Percentiles rank a stretch among this genome's conserved stretches.
These are phyloP conservation scores for Ferdinandea cuprea DNA, from an alignment of 2,888 invertebrate species.

Conservation along the genomic window DNA sequence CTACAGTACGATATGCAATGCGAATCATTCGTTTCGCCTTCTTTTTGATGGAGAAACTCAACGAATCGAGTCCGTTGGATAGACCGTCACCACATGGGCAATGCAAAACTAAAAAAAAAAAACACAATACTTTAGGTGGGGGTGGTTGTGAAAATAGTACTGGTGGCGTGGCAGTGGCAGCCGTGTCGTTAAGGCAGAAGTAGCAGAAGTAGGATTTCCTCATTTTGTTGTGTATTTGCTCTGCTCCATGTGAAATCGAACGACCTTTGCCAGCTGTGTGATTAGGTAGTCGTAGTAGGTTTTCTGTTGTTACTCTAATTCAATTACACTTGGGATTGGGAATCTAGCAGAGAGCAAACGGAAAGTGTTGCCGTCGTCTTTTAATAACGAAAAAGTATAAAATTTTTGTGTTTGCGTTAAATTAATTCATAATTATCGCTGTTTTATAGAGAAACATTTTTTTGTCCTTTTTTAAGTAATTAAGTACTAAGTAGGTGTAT, in stretches of 20 bases:
- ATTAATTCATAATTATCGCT: no score
- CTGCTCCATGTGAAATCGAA: constrained; percentile 62
- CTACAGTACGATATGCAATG: constrained; percentile 25
- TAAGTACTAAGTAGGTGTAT: no score
- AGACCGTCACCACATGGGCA: constrained; percentile 43
- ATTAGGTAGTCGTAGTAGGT: constrained; percentile 13
- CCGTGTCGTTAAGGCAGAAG: no score
- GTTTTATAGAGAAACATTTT: no score
- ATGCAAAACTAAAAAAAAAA: no score
- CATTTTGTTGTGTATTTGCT: constrained; percentile 43
- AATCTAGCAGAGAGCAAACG: not conserved
- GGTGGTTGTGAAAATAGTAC: constrained; percentile 50
- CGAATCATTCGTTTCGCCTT: constrained; percentile 46
- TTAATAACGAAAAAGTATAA: no score
- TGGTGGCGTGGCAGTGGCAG: constrained; percentile 21
- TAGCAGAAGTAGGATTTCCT: constrained; percentile 25
- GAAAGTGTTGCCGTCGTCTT: constrained; percentile 38
- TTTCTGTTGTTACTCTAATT: constrained; percentile 63
- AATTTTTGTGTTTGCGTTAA: no score
- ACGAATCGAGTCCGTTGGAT: constrained; percentile 51
- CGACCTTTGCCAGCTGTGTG: constrained; percentile 61
- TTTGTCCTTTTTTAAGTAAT: no score
- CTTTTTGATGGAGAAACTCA: constrained; percentile 57
- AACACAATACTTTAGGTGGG: constrained; percentile 54
- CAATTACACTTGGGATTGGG: constrained; percentile 54